These are phyloP conservation scores for Drosophila nannoptera DNA, from an alignment of 1,140 invertebrate genomes.

Conservation along the genomic window DNA sequence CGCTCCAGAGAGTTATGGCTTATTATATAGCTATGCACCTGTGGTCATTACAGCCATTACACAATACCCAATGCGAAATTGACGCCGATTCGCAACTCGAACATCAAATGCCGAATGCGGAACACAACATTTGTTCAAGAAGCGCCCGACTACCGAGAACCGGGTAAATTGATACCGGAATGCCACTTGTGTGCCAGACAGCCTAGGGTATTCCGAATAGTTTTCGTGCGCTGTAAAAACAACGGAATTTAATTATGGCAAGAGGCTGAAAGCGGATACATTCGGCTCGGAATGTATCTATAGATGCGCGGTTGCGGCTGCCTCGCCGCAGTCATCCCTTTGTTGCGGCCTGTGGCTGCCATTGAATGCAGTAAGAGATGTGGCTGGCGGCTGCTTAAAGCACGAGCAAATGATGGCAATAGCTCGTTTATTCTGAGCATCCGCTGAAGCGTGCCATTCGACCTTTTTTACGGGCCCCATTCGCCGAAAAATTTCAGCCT, in stretches of 20 bases:
- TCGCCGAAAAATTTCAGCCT: conserved; percentile 14
- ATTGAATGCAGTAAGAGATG: conserved; percentile 39
- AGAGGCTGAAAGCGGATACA: conserved; percentile 8
- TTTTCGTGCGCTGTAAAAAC: background rate
- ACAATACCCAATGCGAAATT: background rate
- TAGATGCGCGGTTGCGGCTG: conserved; percentile 29
- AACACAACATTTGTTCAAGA: too few species aligned
- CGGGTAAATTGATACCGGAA: too few species aligned
- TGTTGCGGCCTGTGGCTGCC: conserved; percentile 60
- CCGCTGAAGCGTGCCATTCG: conserved; percentile 39
- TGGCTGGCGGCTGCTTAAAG: conserved; percentile 13
- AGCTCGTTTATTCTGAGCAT: conserved; percentile 20
- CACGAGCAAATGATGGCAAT: conserved; percentile 28
- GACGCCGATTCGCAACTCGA: too few species aligned
- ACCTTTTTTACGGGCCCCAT: conserved; percentile 46
- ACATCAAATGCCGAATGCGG: background rate
- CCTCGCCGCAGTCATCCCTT: conserved; percentile 40
- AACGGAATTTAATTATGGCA: background rate
- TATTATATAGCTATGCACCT: conserved; percentile 1
- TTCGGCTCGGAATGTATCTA: conserved; percentile 18
- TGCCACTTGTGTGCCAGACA: too few species aligned
- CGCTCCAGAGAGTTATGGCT: background rate
- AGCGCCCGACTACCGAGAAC: too few species aligned
- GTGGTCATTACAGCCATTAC: too few species aligned
- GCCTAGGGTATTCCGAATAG: too few species aligned